Base-by-base conservation (phyloP, 2,113 vertebrate species). In the Malurus alboscapulatus region DNA sequence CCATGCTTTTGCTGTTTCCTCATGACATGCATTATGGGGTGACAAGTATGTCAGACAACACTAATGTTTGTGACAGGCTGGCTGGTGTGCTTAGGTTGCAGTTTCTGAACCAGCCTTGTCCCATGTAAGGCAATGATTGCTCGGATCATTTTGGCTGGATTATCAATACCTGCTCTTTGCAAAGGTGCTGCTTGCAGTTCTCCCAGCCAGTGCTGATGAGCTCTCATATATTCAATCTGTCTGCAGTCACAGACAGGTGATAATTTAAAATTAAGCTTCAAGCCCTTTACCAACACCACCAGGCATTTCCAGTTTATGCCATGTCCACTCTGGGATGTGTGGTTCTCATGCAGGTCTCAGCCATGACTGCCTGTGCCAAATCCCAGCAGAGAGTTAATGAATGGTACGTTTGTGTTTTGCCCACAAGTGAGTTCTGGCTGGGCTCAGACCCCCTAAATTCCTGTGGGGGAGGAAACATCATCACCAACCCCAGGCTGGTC, bases 251-350 rank as follows among this genome's bases (percentile, higher is more conserved):
- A 42, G 32, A 17, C 0, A 18, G 32, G 25, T 75, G 34, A 54
- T 57, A 42, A 38, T 42, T 75, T 54, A n/a, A 88, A 87, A 55
- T 2, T 1, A 48, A 48, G 10, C 40, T 83, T 80, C 30, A 40
- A 27, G 29, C 9, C 29, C 40, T 51, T 76, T 48, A 32, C 30
- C 59, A 24, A 15, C 47, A 55, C 30, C 40, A 16, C 38, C 45
- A 32, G 48, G 24, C 27, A 74, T 38, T 74, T 75, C 62, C 63
- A 78, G 32, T n/a, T 85, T n/a, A 7, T 88, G 58, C 40, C 59
- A 4, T 12, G 2, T 62, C 38, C 16, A 1, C 44, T 58, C 34
- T 16, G 48, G n/a, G 32, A 5, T 10, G 1, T 0, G 3, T 38
- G 75, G 62, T 54, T 47, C 34, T 48, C 38, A 2, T 21, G 36